Percentiles rank a stretch among this genome's conserved stretches.
These are phyloP conservation scores for Dufourea novaeangliae DNA, from an alignment of 1,140 invertebrate species.

Conservation along the genomic window DNA sequence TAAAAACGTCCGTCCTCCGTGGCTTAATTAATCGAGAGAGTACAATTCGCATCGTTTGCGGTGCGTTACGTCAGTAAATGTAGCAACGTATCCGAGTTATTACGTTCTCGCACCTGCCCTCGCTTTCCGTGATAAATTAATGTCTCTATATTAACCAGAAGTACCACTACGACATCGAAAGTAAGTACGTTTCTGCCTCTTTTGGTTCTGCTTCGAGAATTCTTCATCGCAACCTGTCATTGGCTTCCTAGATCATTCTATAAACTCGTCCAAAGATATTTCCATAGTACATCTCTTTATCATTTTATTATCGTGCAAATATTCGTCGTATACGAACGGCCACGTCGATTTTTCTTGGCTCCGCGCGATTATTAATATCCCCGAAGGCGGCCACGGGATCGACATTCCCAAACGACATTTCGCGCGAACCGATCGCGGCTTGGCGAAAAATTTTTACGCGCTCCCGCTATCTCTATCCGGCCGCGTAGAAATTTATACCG, in stretches of 20 bases:
- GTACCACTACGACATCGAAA: neutral
- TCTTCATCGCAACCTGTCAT: too few species aligned
- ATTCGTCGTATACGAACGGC: constrained; percentile 3
- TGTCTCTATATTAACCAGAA: neutral
- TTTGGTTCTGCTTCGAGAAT: too few species aligned
- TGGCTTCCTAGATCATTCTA: neutral
- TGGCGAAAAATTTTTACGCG: constrained; percentile 23
- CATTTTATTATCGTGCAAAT: neutral
- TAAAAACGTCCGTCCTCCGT: too few species aligned
- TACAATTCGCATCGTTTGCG: neutral
- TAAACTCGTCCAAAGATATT: neutral
- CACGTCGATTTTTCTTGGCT: constrained; percentile 9
- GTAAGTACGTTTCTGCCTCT: too few species aligned
- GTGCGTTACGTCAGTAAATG: neutral
- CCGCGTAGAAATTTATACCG: constrained; percentile 46
- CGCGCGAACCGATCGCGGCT: constrained; percentile 22
- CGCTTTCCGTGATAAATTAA: neutral
- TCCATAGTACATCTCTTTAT: neutral
- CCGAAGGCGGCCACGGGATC: constrained; percentile 30
- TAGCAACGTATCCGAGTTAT: neutral
- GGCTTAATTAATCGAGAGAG: neutral
- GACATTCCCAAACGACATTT: constrained; percentile 50
- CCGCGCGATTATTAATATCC: constrained; percentile 47
- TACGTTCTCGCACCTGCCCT: neutral
- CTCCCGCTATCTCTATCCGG: too few species aligned